Base-by-base conservation (phyloP, 2,888 invertebrate genomes). In the Bellardia pandia region DNA sequence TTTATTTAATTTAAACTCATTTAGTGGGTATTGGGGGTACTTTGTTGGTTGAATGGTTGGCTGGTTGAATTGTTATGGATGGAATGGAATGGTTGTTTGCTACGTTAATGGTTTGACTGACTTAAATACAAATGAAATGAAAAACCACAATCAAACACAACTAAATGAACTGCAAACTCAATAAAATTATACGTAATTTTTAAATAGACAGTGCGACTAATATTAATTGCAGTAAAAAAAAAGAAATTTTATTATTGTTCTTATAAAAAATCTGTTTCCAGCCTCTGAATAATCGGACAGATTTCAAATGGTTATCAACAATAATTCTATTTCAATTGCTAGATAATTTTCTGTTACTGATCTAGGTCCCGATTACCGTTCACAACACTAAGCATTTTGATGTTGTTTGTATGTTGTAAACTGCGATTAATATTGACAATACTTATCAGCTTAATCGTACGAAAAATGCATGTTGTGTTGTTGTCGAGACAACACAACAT, bases 1-100 rank as follows among this genome's bases (percentile, higher is more conserved):
- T 80, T 51, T 51, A 79, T 71, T 62, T 60, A n/a, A 71, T 79
- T 79, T 71, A 30, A 62, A 62, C 60, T 62, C 62, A 64, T 80
- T 80, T 64, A 45, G 45, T 64, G 64, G 72, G 62, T 79, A 79
- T 71, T 56, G 56, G 51, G 62, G 62, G 64, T 45, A 42, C 42
- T 33, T 80, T 45, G 72, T 64, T 80, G 45, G 72, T 56, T 80
- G 53, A 72, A 80, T 64, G 72, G 80, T 8, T 40, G 40, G n/a
- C 14, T 23, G 16, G 40, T 33, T 80, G 72, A 33, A n/a, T 64
- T 53, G 14, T 14, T 51, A 42, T 62, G 42, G 30, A 72, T 71
- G 69, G 71, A n/a, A 62, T 48, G 9, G 7, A 33, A 51, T 79
- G 72, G 33, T 58, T 56, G 64, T 74, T 66, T 74, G 53, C 23